Base-by-base conservation (phyloP, 2,113 vertebrate genomes). In the Ibidorhyncha struthersii region DNA sequence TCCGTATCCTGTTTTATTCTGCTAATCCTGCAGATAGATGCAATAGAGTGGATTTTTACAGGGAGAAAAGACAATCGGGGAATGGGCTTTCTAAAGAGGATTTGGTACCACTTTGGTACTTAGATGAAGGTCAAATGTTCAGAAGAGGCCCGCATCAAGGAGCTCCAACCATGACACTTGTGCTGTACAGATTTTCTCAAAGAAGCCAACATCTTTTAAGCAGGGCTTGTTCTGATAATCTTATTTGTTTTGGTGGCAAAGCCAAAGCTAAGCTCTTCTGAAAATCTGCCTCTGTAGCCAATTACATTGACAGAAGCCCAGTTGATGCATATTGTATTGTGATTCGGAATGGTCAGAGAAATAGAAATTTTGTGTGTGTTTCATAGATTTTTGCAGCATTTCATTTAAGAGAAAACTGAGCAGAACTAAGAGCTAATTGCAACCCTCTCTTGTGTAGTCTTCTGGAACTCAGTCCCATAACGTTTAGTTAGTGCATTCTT, bases 191-290 rank as follows among this genome's bases (percentile, higher is more conserved):
- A 61, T 70, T 91, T 93, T 50, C 74, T 69, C n/a, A 59, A 95
- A 94, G 65, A 85, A 70, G 84, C 63, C 59, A 71, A 53, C 29
- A 74, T 95, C 71, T 94, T 94, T n/a, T 50, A 67, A 89, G 79
- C 76, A 73, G 67, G 22, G 10, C 59, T 83, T 86, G 55, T 71
- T 91, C 86, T 59, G 50, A 47, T 96, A 96, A 97, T 95, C 86
- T 91, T 58, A 84, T 94, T 96, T 89, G 91, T 63, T 96, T 95
- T 93, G 93, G 77, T 95, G 56, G 61, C 82, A 93, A 74, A 97
- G 77, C 52, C 50, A 52, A 86, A 89, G 86, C 50, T 94, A 89
- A 96, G 55, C 92, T 52, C 40, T 82, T 86, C 76, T 82, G 76
- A 82, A 90, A 86, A 89, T 78, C 72, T 73, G 45, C 66, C 55